These are phyloP conservation scores for Drosophila suzukii DNA, from an alignment of 1,140 invertebrate genomes.

Conservation along the genomic window DNA sequence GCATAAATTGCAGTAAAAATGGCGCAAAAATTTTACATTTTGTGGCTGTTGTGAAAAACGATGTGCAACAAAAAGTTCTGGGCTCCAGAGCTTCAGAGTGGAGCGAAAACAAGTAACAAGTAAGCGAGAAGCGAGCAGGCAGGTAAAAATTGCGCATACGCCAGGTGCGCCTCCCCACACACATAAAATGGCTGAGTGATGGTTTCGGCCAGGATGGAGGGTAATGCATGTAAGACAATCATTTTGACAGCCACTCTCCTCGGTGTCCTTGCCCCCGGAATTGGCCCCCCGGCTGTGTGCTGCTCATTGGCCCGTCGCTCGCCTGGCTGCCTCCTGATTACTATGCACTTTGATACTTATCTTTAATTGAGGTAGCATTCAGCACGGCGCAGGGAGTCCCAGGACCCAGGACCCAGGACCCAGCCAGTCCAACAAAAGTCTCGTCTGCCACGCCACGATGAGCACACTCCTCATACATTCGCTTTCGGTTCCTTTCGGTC, in stretches of 20 bases:
- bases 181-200: constrained; percentile 53
- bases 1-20: constrained; percentile 82
- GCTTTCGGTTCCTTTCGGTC: constrained; percentile 9
- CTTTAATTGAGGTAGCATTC: constrained; percentile 80
- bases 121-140: constrained; percentile 41
- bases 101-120: constrained; percentile 60
- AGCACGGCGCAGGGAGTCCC: constrained; percentile 36
- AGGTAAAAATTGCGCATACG: constrained; percentile 77
- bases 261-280: constrained; percentile 1
- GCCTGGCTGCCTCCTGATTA: constrained; percentile 77
- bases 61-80: constrained; percentile 66
- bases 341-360: constrained; percentile 83
- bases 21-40: constrained; percentile 62
- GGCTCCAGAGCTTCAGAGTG: neutral
- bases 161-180: constrained; percentile 53
- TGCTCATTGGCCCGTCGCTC: constrained; percentile 69
- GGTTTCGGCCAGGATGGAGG: constrained; percentile 34
- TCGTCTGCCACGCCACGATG: constrained; percentile 40
- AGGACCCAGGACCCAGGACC: constrained; percentile 10
- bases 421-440: constrained; percentile 42
- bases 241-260: constrained; percentile 72
- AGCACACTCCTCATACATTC: constrained; percentile 33
- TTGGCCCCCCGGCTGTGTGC: constrained; percentile 16
- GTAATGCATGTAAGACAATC: constrained; percentile 82
- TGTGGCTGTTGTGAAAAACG: constrained; percentile 75